phyloP scores from a whole-genome alignment of 2,113 vertebrate genomes.

The Podarcis muralis region DNA sequence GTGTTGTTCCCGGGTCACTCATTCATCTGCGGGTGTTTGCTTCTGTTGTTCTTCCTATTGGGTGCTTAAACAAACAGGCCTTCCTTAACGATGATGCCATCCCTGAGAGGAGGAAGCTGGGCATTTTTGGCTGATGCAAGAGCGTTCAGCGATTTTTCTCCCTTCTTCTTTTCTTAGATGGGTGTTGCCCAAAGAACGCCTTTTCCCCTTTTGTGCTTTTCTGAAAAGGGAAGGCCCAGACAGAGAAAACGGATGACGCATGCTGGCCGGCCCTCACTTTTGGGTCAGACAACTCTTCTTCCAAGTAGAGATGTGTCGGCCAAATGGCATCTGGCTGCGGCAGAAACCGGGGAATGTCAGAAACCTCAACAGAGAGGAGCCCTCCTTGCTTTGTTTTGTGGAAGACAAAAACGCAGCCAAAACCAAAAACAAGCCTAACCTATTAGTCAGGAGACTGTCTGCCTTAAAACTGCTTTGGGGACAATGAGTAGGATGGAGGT shows the following conservation, averaged over 20 bases:
- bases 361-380: not conserved
- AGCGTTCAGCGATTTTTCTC: not conserved
- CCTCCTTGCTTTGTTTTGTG: not conserved
- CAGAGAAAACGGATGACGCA: rapidly evolving
- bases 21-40: not conserved
- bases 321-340: not conserved
- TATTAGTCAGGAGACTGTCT: too few relatives aligned
- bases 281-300: not conserved
- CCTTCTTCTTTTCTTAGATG: not conserved
- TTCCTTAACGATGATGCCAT: not conserved
- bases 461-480: not conserved
- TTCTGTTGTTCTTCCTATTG: not conserved
- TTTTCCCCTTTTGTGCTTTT: not conserved
- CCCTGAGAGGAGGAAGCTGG: not conserved
- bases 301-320: rapidly evolving
- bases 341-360: not conserved
- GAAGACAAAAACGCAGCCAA: not conserved
- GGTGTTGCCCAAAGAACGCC: conserved; percentile 17
- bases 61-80: conserved; percentile 33
- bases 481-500: too few relatives aligned
- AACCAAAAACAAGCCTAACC: not conserved
- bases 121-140: not conserved
- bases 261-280: rapidly evolving
- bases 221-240: not conserved
- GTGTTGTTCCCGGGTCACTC: not conserved